phyloP scores from a whole-genome alignment of 2,797 vertebrate genomes.

The Accipiter badius region DNA sequence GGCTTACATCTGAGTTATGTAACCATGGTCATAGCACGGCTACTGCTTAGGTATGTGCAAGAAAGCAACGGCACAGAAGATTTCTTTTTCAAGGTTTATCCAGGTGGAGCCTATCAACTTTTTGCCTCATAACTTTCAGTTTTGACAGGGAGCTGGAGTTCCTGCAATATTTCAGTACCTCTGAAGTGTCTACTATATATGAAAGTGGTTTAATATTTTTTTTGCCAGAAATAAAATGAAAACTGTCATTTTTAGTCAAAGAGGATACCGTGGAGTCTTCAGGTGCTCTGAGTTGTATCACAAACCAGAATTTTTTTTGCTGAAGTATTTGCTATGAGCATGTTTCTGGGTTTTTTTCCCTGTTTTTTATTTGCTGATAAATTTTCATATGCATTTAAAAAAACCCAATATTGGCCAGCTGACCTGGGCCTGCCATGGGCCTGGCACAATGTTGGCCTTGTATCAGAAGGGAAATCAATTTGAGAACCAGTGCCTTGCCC shows the following conservation, averaged over 20 bases:
- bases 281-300: neutral
- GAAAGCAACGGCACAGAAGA: neutral
- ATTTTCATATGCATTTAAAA: neutral
- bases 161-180: neutral
- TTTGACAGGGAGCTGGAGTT: neutral
- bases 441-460: neutral
- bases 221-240: neutral
- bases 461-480: neutral
- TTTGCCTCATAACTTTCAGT: neutral
- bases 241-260: neutral
- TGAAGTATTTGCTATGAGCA: neutral
- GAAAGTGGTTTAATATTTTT: neutral
- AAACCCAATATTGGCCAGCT: neutral
- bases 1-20: neutral
- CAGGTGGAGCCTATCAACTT: neutral
- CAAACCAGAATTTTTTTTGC: neutral
- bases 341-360: neutral
- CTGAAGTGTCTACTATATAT: neutral
- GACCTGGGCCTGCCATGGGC: neutral
- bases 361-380: neutral
- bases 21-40: neutral
- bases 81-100: constrained; percentile 7
- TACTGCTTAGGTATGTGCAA: neutral
- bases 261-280: neutral
- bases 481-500: neutral